Evolutionary conservation across 2,888 invertebrate species (phyloP), one percentile per base, ranked within the genome.

Genomic region (Eulithis testata): DNA sequence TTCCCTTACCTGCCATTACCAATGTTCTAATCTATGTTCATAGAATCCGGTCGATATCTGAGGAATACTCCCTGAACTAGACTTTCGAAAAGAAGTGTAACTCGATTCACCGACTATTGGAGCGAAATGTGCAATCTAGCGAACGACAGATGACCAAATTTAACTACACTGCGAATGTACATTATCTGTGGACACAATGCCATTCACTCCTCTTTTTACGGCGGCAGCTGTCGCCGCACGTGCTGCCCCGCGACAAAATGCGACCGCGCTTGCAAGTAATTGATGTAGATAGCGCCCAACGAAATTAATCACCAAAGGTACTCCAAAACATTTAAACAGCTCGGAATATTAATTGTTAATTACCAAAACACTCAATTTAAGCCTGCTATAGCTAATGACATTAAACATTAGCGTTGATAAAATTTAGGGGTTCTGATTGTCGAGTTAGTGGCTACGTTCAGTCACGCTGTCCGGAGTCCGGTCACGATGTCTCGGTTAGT

Each of bases 331-430:
- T 82, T 85, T 82, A 81, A 83, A 78, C 81, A 82, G 77, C 78
- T 81, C 82, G 56, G 71, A 81, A 81, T 79, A 83, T 87, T 86
- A 84, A 80, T 76, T 81, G 78, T 78, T 87, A 86, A 90, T 90
- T 86, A 87, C 75, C 64, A 78, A 82, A 81, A 80, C 80, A 81
- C 77, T 83, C 80, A 79, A 84, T 83, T 83, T 78, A 50, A 63
- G 60, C 71, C 70, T 76, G 73, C 76, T 76, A 74, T 71, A 73
- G 67, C 71, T 70, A 79, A 87, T 77, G 75, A 73, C 77, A 82
- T 85, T 84, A 85, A 73, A 74, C 77, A 82, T 85, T 84, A 85
- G 73, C 73, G 73, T 72, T 76, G 73, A 80, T 81, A 78, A 74
- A 81, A 81, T 79, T 82, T 77, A 77, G 72, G 78, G 77, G 60